Base-by-base conservation (phyloP, 64 coral and sea anemone genomes). In the Dendronephthya gigantea region DNA sequence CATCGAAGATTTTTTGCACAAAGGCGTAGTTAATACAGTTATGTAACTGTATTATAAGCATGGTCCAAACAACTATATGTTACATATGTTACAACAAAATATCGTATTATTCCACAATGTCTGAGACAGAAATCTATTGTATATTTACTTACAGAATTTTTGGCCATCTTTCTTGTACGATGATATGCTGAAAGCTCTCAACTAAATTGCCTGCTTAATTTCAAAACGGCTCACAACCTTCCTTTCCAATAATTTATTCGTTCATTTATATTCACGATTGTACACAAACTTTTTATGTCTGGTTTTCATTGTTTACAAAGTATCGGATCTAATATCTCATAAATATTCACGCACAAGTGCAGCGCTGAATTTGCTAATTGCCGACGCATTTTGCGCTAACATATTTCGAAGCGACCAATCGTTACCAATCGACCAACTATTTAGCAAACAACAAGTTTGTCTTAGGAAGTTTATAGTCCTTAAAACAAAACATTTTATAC, bases 221-320 rank as follows among this genome's bases (percentile, higher is more conserved):
- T n/a, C n/a, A n/a, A n/a, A n/a, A n/a, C n/a, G n/a, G n/a, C 17
- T 27, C 2, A 7, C 55, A 62, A 22, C 0, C 55, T 62, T 62
- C 25, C 55, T 62, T 62, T 15, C 55, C 19, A 22, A 23, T 9
- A 62, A 62, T 62, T 62, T 62, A 62, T 62, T 62, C 55, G 25
- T 62, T 62, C 55, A 62, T 62, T 62, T 62, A 62, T 62, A 62
- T 58, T 58, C 51, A 58, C 25, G 55, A 62, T n/a, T 62, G 50
- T 1, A 52, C 50, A 16, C 23, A 16, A 22, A 52, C 13, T 1
- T 52, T 12, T 22, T 12, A 16, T 50, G 16, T 50, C 48, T 9
- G 16, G 16, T 16, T 50, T 1, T 52, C 50, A 52, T 22, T n/a
- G n/a, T n/a, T n/a, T n/a, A n/a, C n/a, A n/a, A n/a, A n/a, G n/a